Evolutionary conservation across 2,888 invertebrate species (phyloP).

Genomic region (Plebejus anna): DNA sequence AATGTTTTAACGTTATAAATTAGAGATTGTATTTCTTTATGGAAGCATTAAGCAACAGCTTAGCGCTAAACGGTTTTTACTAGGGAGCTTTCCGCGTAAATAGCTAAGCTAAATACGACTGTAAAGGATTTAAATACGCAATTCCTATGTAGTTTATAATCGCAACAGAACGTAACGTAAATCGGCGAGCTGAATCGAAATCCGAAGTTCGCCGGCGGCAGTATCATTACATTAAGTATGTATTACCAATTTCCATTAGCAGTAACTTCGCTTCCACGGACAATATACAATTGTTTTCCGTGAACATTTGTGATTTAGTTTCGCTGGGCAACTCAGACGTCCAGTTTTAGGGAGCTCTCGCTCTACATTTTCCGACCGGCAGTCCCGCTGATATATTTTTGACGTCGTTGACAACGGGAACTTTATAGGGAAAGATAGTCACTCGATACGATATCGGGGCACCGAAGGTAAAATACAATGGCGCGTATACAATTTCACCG

Average conservation of each 20-base stretch:
- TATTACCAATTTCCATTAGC: conserved; percentile 64
- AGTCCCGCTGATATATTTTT: conserved; percentile 16
- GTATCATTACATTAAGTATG: conserved; percentile 56
- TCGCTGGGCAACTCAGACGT: background rate
- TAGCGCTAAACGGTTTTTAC: background rate
- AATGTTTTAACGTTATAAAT: background rate
- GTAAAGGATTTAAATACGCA: conserved; percentile 18
- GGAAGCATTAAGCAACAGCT: background rate
- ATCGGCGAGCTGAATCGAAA: conserved; percentile 47
- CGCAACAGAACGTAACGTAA: conserved; percentile 39
- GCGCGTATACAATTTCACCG: conserved; percentile 1
- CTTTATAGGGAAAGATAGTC: conserved; percentile 24
- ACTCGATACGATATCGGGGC: conserved; percentile 5
- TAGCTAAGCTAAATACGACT: conserved; percentile 11
- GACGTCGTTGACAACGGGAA: conserved; percentile 14
- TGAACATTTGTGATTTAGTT: conserved; percentile 31
- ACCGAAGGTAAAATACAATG: conserved; percentile 20
- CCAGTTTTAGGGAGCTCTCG: conserved; percentile 2
- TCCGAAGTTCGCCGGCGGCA: conserved; percentile 48
- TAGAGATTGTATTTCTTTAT: background rate
- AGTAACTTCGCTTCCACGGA: conserved; percentile 57
- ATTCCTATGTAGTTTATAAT: conserved; percentile 38
- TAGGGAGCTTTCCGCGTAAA: background rate
- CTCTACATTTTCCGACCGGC: background rate
- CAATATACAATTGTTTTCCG: conserved; percentile 41